Percentiles rank a stretch among this genome's conserved stretches.
These are phyloP conservation scores for Drosophila leonis DNA, from an alignment of 2,888 invertebrate species.

Conservation along the genomic window DNA sequence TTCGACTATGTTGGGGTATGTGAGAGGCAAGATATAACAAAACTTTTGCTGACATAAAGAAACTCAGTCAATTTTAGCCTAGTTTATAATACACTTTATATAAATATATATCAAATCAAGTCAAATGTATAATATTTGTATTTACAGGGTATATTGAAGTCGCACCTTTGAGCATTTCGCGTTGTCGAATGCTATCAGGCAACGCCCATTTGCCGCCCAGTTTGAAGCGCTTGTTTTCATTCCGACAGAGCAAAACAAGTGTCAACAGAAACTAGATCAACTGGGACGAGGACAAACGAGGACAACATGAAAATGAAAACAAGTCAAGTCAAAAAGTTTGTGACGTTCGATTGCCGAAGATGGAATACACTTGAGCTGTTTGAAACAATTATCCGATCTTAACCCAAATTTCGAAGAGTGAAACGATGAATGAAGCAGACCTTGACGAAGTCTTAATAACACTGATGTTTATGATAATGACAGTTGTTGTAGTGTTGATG, in stretches of 20 bases:
- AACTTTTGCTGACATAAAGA: not conserved
- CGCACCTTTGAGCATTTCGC: not conserved
- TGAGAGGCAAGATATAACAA: not conserved
- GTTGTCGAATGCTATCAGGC: not conserved
- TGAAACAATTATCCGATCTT: not conserved
- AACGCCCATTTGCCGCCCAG: slow-evolving; percentile 17
- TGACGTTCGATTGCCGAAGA: slow-evolving; percentile 9
- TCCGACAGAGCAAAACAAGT: slow-evolving; percentile 33
- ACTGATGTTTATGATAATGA: not conserved
- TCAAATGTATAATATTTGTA: not conserved
- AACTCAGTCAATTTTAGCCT: not conserved
- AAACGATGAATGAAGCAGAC: not conserved
- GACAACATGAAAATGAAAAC: slow-evolving; percentile 19
- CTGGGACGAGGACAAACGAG: slow-evolving; percentile 48
- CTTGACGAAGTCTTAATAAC: not conserved
- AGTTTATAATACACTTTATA: no score
- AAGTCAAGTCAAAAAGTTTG: slow-evolving; percentile 5
- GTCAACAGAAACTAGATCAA: slow-evolving; percentile 49
- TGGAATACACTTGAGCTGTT: slow-evolving; percentile 11
- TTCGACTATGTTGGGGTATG: not conserved
- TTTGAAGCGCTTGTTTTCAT: slow-evolving; percentile 46
- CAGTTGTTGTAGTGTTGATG: not conserved
- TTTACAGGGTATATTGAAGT: slow-evolving; percentile 32
- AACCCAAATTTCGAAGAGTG: not conserved
- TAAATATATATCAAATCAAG: not conserved